Percentiles rank a stretch among this genome's conserved stretches.
Conservation (phyloP, 53 echinoderm and acorn worm species). For the Luidia sarsii region DNA sequence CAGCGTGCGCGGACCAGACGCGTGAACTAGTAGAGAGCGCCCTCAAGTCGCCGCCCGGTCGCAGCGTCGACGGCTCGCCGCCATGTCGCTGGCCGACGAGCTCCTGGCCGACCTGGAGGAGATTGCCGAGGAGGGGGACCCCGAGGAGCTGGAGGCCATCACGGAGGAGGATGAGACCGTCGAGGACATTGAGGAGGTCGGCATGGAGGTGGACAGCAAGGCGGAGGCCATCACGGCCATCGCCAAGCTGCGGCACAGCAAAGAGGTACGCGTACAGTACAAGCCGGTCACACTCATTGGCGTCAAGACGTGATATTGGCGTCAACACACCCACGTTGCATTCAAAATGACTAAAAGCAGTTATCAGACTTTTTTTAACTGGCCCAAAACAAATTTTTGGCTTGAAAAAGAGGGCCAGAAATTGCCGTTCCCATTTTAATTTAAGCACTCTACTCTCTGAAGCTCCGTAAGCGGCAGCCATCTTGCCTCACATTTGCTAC, state of each 20-base stretch:
- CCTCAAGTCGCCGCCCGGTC: too few species aligned
- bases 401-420: too few species aligned
- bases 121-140: conserved; percentile 88
- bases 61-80: too few species aligned
- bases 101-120: conserved; percentile 92
- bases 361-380: neutral
- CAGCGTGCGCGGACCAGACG: too few species aligned
- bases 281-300: neutral
- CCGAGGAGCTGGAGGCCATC: conserved; percentile 42
- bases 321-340: too few species aligned
- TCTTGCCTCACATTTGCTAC: too few species aligned
- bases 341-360: too few species aligned
- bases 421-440: too few species aligned
- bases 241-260: conserved; percentile 80
- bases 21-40: too few species aligned
- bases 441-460: too few species aligned
- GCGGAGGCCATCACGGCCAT: conserved; percentile 70
- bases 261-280: conserved; percentile 51
- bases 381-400: too few species aligned
- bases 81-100: conserved; percentile 93
- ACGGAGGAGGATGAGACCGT: conserved; percentile 70
- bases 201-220: conserved; percentile 82
- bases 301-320: neutral
- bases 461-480: too few species aligned
- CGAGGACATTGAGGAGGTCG: conserved; percentile 78